Evolutionary conservation across 2,113 vertebrate species (phyloP).

Genomic region (Saiga tatarica): DNA sequence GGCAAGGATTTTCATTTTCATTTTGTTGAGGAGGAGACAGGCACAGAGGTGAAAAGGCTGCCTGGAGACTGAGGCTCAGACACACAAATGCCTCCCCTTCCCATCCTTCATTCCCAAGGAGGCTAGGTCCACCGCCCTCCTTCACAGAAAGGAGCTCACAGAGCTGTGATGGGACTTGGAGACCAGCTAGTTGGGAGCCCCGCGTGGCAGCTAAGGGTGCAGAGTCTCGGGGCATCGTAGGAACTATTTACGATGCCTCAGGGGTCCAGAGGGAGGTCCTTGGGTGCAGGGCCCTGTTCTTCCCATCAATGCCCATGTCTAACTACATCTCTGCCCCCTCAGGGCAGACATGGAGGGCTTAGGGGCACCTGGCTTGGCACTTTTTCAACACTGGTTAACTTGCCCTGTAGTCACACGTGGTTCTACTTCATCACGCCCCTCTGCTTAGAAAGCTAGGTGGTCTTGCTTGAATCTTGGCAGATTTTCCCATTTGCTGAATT

Average conservation of each 20-base stretch:
- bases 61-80: background rate
- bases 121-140: background rate
- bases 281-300: accelerated
- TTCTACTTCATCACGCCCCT: accelerated
- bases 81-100: accelerated
- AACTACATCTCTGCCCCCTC: background rate
- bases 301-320: accelerated
- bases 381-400: background rate
- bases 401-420: accelerated
- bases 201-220: accelerated
- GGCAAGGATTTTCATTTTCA: accelerated
- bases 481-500: background rate
- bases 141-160: background rate
- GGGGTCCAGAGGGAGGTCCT: too few relatives aligned
- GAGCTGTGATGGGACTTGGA: background rate
- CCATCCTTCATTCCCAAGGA: accelerated
- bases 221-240: background rate
- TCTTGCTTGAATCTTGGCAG: accelerated
- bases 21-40: background rate
- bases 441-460: background rate
- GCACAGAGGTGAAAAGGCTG: background rate
- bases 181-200: background rate
- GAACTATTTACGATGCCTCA: background rate
- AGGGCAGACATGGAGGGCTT: background rate
- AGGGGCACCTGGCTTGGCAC: background rate